phyloP scores from a whole-genome alignment of 2,113 vertebrate species.

The Dipodomys stephensi region DNA sequence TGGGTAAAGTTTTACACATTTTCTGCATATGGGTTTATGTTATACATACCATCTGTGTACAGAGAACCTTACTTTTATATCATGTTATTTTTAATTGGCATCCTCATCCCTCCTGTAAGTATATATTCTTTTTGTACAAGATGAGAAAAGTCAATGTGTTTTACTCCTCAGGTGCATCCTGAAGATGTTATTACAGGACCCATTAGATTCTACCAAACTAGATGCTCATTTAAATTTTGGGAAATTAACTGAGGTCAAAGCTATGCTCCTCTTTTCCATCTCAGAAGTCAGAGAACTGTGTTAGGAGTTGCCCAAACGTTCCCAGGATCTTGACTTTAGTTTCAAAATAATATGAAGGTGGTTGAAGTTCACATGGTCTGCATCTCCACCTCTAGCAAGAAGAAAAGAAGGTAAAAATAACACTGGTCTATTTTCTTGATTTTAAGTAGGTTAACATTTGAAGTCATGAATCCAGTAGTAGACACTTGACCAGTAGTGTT shows the following conservation, averaged over 20 bases:
- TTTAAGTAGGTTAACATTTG: neutral
- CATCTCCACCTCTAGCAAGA: neutral
- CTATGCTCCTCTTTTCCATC: neutral
- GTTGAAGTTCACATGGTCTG: neutral
- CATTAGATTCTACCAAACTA: neutral
- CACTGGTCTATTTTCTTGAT: neutral
- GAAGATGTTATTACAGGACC: neutral
- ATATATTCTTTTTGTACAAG: neutral
- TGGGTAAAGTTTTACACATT: neutral
- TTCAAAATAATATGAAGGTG: neutral
- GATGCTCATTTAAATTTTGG: neutral
- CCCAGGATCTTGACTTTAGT: neutral
- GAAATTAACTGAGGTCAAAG: neutral
- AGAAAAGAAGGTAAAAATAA: neutral
- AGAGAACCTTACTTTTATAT: neutral
- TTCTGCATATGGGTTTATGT: neutral
- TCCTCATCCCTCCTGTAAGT: neutral
- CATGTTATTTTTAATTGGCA: neutral
- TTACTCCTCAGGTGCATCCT: neutral
- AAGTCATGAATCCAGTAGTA: neutral
- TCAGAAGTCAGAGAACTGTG: neutral
- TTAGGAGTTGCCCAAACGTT: neutral
- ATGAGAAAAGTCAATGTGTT: neutral
- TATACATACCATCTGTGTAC: neutral
- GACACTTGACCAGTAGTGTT: neutral